phyloP scores from a whole-genome alignment of 2,797 vertebrate genomes.

The Falco columbarius region DNA sequence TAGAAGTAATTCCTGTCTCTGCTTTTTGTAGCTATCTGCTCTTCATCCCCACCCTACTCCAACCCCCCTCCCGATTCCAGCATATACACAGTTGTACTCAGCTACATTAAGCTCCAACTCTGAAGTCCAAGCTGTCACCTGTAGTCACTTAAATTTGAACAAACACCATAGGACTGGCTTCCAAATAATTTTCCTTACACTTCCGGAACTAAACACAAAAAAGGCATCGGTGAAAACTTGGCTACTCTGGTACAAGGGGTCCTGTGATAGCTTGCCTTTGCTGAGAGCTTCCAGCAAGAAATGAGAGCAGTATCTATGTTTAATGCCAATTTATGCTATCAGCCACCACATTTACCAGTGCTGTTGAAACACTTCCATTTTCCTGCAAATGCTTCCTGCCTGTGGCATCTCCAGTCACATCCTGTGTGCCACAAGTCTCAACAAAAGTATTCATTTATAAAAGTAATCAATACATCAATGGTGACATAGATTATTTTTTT shows the following conservation, averaged over 20 bases:
- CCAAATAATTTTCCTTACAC: background rate
- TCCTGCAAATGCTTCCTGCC: background rate
- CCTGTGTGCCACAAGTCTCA: background rate
- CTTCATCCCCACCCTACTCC: background rate
- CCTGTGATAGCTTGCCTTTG: background rate
- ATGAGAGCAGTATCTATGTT: accelerated
- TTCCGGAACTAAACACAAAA: background rate
- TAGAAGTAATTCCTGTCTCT: background rate
- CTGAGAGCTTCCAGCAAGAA: background rate
- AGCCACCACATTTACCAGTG: background rate
- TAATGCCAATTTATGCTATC: background rate
- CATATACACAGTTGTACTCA: background rate
- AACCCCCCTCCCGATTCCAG: background rate
- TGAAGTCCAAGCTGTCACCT: background rate
- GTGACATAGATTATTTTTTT: background rate
- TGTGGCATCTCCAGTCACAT: background rate
- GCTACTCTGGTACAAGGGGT: background rate
- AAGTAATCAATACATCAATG: background rate
- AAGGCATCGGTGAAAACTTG: background rate
- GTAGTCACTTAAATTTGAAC: background rate
- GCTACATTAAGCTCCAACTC: background rate
- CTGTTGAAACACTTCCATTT: background rate
- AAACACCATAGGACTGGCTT: background rate
- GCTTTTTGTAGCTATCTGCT: constrained; percentile 43
- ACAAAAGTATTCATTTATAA: background rate